Conservation (phyloP, 2,888 invertebrate genomes). For the Pseudococcus longispinus region DNA sequence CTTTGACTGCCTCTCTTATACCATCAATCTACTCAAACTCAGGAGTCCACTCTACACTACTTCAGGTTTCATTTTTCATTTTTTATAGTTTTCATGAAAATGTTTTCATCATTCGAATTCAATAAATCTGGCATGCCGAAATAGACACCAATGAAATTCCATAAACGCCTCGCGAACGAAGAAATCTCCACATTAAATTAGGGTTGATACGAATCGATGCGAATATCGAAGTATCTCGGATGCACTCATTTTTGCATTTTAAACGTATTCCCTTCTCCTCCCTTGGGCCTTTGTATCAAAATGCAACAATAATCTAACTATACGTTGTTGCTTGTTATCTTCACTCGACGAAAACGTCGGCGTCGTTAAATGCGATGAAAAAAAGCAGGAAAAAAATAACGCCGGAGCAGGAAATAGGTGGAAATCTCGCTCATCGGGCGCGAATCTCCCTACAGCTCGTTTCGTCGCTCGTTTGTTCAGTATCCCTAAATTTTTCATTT, state of each 20-base stretch:
- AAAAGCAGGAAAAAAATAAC: neutral
- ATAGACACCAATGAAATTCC: no score
- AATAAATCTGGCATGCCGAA: no score
- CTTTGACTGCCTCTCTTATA: no score
- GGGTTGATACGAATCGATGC: no score
- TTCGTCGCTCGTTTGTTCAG: neutral
- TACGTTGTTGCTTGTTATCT: neutral
- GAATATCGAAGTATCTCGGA: no score
- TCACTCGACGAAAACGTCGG: neutral
- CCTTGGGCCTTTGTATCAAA: neutral
- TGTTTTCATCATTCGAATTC: no score
- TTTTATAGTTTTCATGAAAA: no score
- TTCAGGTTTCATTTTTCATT: no score
- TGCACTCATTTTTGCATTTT: neutral
- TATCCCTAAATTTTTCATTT: slow-evolving; percentile 23
- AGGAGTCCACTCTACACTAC: no score
- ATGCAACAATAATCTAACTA: neutral
- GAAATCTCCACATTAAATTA: no score
- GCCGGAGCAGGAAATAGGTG: neutral
- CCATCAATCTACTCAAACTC: no score
- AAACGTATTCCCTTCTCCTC: neutral
- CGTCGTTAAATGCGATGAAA: neutral
- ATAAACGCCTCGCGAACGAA: no score
- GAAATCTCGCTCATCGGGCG: neutral
- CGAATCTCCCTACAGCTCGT: neutral